Base-by-base conservation (phyloP, 1,140 invertebrate species). In the Gonioctena quinquepunctata region DNA sequence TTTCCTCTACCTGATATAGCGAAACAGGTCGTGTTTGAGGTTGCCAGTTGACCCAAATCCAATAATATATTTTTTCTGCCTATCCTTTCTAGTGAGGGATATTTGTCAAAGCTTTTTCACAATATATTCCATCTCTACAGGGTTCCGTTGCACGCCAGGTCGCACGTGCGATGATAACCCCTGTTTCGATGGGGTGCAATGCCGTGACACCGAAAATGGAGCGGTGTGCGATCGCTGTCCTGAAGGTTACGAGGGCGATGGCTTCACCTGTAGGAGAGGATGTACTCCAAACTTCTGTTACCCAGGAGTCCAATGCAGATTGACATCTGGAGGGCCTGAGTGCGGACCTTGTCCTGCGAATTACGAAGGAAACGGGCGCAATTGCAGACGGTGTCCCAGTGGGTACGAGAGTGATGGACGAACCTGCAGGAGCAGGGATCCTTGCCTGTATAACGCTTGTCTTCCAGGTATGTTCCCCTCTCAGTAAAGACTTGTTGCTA, bases 341-440 rank as follows among this genome's bases (percentile, higher is more conserved):
- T 97, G 96, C 83, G 95, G 93, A 1, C 81, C 90, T 0, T 98
- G 96, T 85, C 96, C 96, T 1, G 61, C 82, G 3, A 95, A 95
- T 8, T 94, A 91, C 80, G 85, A 88, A 11, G 96, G 96, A 18
- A 91, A 98, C 80, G 96, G 96, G 0, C 85, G 88, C 73, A 84
- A 86, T 7, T 97, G 95, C 80, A 95, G 93, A 1, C 80, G 89
- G 0, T 98, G 96, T 85, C 96, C 96, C 1, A 61, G 82, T 3
- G 95, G 95, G 8, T 94, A 91, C 80, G 85, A 88, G 7, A 96
- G 96, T 18, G 91, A 98, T 80, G 96, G 96, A 0, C 85, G 88
- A 72, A 84, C 86, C 6, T 97, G 95, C 80, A 84, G 85, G 56
- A 84, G 85, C 57, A 80, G 85, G 26, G 87, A 89, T 49, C 84